Percentiles rank a stretch among this genome's conserved stretches.
Conservation (phyloP, 2,888 invertebrate species). For the Zygogramma bicolorata region DNA sequence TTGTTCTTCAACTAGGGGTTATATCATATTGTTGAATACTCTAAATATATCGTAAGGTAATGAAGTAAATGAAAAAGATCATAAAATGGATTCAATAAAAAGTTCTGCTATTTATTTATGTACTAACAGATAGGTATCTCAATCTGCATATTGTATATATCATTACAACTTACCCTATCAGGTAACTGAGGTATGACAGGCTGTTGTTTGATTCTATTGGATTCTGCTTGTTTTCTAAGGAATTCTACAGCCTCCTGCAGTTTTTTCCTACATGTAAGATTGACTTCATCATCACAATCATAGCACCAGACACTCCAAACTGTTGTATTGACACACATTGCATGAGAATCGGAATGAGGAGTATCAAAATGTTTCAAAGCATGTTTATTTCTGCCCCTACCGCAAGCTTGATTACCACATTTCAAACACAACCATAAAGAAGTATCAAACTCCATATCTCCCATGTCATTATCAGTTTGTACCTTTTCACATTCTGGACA, state of each 20-base stretch:
- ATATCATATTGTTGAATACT: too few relatives aligned
- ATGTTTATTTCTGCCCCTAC: conserved; percentile 76
- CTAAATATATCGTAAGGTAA: too few relatives aligned
- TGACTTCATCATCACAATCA: conserved; percentile 79
- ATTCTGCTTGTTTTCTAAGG: conserved; percentile 72
- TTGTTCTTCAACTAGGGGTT: too few relatives aligned
- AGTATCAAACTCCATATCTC: conserved; percentile 66
- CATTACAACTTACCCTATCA: conserved; percentile 47
- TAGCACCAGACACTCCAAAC: conserved; percentile 85
- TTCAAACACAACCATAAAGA: conserved; percentile 84
- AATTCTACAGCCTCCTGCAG: conserved; percentile 82
- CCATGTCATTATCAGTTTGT: conserved; percentile 51
- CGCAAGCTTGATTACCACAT: conserved; percentile 85
- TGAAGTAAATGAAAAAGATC: too few relatives aligned
- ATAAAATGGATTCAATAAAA: too few relatives aligned
- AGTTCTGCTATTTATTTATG: too few relatives aligned
- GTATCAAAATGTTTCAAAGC: conserved; percentile 81
- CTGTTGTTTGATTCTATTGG: conserved; percentile 48
- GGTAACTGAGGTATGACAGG: conserved; percentile 36
- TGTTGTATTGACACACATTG: conserved; percentile 78
- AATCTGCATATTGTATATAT: background rate
- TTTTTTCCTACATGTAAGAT: conserved; percentile 71
- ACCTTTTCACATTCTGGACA: conserved; percentile 65
- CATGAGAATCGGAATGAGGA: conserved; percentile 82
- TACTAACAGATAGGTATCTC: too few relatives aligned